A percentile compares a stretch with the other conserved stretches of the same genome.
Evolutionary conservation across 2,113 vertebrate genomes (phyloP).

Genomic region (pig (Sus scrofa)): DNA sequence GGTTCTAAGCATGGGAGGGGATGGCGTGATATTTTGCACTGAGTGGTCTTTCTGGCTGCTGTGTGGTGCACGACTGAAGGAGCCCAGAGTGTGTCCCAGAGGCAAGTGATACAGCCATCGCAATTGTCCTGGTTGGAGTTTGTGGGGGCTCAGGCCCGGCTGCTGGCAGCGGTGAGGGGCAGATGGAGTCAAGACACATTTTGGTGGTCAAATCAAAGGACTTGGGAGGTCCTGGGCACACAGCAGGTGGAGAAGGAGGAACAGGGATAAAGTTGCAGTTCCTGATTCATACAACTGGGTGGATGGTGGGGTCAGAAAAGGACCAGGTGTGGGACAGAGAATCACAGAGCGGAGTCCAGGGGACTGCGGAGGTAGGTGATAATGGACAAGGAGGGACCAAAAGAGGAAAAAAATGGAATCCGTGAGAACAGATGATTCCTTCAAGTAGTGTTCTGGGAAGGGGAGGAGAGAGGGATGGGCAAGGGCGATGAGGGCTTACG

Average conservation of each 20-base stretch:
- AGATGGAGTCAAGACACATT: too few relatives aligned
- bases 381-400: neutral
- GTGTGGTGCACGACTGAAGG: neutral
- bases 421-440: neutral
- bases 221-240: neutral
- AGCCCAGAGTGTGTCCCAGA: neutral
- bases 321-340: neutral
- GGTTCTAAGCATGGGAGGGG: neutral
- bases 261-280: too few relatives aligned
- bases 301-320: fast-evolving
- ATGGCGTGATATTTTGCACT: neutral
- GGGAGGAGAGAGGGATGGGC: neutral
- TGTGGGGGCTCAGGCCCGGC: too few relatives aligned
- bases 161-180: neutral
- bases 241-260: neutral
- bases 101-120: fast-evolving
- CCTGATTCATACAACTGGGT: neutral
- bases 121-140: neutral
- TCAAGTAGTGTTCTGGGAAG: neutral
- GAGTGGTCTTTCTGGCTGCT: neutral
- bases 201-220: neutral
- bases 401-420: neutral
- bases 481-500: neutral
- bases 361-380: too few relatives aligned
- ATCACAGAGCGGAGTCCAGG: fast-evolving